These are phyloP conservation scores for Epinephelus malabaricus DNA, from an alignment of 2,797 vertebrate species.

Conservation along the genomic window DNA sequence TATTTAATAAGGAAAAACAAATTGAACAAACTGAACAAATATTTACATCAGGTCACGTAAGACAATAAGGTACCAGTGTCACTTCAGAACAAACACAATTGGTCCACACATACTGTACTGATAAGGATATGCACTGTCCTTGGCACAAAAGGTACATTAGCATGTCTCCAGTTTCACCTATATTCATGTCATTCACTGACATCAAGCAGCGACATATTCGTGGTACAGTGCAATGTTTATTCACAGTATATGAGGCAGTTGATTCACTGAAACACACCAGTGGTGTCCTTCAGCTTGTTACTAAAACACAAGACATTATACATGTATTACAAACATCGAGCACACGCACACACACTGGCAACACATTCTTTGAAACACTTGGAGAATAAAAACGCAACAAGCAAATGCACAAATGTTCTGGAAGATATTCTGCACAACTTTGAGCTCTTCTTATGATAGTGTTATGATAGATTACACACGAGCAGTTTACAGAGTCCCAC, in stretches of 20 bases:
- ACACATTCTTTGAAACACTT: slow-evolving; percentile 23
- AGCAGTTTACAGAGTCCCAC: slow-evolving; percentile 26
- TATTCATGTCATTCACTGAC: slow-evolving; percentile 49
- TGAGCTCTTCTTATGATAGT: slow-evolving; percentile 28
- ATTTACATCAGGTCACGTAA: slow-evolving; percentile 52
- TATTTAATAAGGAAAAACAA: slow-evolving; percentile 61
- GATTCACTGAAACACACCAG: slow-evolving; percentile 46
- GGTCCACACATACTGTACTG: slow-evolving; percentile 62
- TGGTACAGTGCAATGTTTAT: slow-evolving; percentile 78
- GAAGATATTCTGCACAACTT: slow-evolving; percentile 51
- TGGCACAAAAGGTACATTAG: slow-evolving; percentile 57
- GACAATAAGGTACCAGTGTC: slow-evolving; percentile 54
- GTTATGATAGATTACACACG: slow-evolving; percentile 15
- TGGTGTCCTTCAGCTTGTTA: slow-evolving; percentile 46
- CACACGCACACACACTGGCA: slow-evolving; percentile 3
- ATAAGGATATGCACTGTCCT: slow-evolving; percentile 35
- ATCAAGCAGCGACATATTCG: slow-evolving; percentile 59
- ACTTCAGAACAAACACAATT: slow-evolving; percentile 55
- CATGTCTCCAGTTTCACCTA: slow-evolving; percentile 60
- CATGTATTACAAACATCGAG: slow-evolving; percentile 44
- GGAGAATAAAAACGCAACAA: slow-evolving; percentile 13
- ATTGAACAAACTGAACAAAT: slow-evolving; percentile 1
- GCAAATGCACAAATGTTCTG: slow-evolving; percentile 39
- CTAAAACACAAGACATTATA: slow-evolving; percentile 52
- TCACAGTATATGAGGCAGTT: slow-evolving; percentile 82